phyloP scores from a whole-genome alignment of 2,888 invertebrate genomes.

The Amorpha juglandis region DNA sequence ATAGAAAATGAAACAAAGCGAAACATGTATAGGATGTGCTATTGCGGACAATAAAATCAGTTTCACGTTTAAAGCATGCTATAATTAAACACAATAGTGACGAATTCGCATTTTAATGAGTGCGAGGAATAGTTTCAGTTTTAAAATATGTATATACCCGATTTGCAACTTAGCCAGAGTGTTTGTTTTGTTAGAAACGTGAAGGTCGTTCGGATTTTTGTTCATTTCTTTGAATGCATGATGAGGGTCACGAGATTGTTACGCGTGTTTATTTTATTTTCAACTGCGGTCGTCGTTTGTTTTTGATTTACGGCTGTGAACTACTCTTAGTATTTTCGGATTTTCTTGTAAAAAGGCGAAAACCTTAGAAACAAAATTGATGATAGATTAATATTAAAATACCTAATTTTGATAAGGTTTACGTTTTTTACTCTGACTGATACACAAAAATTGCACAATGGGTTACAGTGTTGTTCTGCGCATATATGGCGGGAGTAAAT shows the following conservation, averaged over 20 bases:
- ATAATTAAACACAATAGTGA: not conserved
- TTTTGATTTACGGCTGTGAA: too few species aligned
- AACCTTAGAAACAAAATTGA: too few species aligned
- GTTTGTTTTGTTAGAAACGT: constrained; percentile 33
- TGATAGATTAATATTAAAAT: too few species aligned
- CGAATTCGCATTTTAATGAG: constrained; percentile 13
- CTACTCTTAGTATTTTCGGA: too few species aligned
- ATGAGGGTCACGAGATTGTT: not conserved
- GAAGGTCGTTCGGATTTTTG: constrained; percentile 39
- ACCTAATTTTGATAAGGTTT: too few species aligned
- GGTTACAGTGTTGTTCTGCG: too few species aligned
- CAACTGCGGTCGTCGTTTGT: not conserved
- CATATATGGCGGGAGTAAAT: too few species aligned
- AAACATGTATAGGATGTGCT: not conserved
- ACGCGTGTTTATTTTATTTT: not conserved
- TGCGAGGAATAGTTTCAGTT: not conserved
- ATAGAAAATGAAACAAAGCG: too few species aligned
- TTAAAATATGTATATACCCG: constrained; percentile 31
- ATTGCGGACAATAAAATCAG: not conserved
- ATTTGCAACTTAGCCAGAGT: constrained; percentile 13
- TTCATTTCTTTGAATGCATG: constrained; percentile 23
- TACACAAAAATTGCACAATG: too few species aligned
- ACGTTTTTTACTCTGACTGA: too few species aligned
- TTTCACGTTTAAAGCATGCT: not conserved
- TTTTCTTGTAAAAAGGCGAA: too few species aligned